Conservation (phyloP, 1,140 invertebrate genomes). For the Heliconius hewitsoni region DNA sequence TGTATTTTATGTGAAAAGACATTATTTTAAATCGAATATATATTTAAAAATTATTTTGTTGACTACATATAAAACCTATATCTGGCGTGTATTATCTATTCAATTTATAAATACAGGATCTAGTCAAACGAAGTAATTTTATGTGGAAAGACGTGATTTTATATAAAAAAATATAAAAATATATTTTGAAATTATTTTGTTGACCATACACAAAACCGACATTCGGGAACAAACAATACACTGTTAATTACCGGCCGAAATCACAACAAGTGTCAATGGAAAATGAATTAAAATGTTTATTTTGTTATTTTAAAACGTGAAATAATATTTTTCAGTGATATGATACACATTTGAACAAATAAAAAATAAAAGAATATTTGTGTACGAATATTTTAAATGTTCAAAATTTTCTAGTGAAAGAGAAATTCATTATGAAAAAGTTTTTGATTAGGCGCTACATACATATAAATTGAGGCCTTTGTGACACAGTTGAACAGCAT, state of each 20-base stretch:
- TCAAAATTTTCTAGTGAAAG: too few species aligned
- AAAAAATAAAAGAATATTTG: too few species aligned
- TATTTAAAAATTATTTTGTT: background rate
- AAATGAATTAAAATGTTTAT: slow-evolving; percentile 7
- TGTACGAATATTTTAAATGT: too few species aligned
- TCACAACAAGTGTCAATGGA: slow-evolving; percentile 9
- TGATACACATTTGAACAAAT: too few species aligned
- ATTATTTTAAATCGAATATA: background rate
- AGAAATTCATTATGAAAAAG: too few species aligned
- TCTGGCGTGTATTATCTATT: background rate
- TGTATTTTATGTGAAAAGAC: background rate
- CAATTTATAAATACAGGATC: too few species aligned
- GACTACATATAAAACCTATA: background rate
- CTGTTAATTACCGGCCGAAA: slow-evolving; percentile 8
- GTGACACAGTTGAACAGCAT: too few species aligned
- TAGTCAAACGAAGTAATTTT: background rate
- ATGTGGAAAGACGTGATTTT: background rate
- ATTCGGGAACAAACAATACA: slow-evolving; percentile 5
- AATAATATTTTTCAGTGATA: background rate
- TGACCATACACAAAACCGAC: background rate
- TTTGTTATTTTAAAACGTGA: background rate
- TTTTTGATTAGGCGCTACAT: too few species aligned
- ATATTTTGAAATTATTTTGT: background rate
- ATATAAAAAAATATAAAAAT: background rate
- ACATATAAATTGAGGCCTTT: too few species aligned